These are phyloP conservation scores for Tetramorium alpestre DNA, from an alignment of 1,140 invertebrate species.

Conservation along the genomic window DNA sequence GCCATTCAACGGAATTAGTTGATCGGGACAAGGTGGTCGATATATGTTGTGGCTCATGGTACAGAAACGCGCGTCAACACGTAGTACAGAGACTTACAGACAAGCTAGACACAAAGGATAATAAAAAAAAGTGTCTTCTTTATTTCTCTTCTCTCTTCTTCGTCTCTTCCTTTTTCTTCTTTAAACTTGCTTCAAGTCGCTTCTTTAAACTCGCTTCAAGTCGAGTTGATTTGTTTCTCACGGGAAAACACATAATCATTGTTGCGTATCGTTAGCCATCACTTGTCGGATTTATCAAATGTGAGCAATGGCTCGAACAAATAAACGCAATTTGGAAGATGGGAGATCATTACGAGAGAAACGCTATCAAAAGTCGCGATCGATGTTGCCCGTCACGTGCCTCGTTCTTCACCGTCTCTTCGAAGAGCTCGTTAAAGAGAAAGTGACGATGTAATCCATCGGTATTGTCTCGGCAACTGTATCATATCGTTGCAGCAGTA, in stretches of 20 bases:
- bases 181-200: not conserved
- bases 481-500: not conserved
- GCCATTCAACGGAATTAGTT: slow-evolving; percentile 69
- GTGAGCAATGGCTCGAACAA: not conserved
- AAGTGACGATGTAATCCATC: not conserved
- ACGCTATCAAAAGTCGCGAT: not conserved
- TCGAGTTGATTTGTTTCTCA: not conserved
- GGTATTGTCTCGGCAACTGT: not conserved
- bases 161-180: not conserved
- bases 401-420: not conserved
- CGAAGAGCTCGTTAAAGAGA: not conserved
- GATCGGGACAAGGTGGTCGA: slow-evolving; percentile 56
- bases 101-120: not conserved
- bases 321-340: not conserved
- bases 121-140: not conserved
- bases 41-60: slow-evolving; percentile 17
- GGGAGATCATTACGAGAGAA: not conserved
- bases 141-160: not conserved
- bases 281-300: not conserved
- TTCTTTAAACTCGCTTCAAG: not conserved
- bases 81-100: slow-evolving; percentile 9
- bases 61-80: slow-evolving; percentile 12
- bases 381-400: not conserved
- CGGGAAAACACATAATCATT: not conserved
- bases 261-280: not conserved